Conservation (phyloP, 2,113 vertebrate species). For the Echinops telfairi region DNA sequence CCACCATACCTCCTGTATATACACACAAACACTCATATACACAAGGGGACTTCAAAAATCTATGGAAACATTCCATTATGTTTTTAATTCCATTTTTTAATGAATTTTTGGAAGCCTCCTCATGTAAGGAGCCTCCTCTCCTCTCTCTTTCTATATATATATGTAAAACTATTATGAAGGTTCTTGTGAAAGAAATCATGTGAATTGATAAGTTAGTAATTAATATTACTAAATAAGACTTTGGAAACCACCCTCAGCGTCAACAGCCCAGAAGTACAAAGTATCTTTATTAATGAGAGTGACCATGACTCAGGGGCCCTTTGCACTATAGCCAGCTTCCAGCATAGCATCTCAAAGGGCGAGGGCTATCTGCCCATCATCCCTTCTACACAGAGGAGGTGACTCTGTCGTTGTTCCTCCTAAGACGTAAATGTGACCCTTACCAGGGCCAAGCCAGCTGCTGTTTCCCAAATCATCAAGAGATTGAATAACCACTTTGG, state of each 20-base stretch:
- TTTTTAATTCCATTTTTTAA: no score
- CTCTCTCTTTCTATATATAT: no score
- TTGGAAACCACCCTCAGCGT: conserved; percentile 30
- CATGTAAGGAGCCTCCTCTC: no score
- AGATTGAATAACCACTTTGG: conserved; percentile 18
- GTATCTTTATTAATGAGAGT: neutral
- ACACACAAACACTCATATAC: no score
- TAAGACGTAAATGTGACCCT: neutral
- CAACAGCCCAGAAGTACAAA: conserved; percentile 37
- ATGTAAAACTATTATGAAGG: no score
- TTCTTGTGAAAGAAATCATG: neutral
- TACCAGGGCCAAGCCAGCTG: neutral
- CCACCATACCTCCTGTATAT: no score
- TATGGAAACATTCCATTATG: no score
- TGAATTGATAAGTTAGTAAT: neutral
- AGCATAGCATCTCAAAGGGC: conserved; percentile 67
- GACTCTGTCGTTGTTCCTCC: neutral
- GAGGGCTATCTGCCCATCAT: neutral
- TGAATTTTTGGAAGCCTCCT: no score
- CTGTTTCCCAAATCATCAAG: neutral
- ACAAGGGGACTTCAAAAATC: no score
- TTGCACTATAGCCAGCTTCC: conserved; percentile 62
- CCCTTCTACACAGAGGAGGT: neutral
- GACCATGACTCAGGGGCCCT: conserved; percentile 52
- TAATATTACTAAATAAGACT: neutral